These are phyloP conservation scores for Chlamydotis undulata DNA, from an alignment of 2,113 vertebrate genomes.

Conservation along the genomic window DNA sequence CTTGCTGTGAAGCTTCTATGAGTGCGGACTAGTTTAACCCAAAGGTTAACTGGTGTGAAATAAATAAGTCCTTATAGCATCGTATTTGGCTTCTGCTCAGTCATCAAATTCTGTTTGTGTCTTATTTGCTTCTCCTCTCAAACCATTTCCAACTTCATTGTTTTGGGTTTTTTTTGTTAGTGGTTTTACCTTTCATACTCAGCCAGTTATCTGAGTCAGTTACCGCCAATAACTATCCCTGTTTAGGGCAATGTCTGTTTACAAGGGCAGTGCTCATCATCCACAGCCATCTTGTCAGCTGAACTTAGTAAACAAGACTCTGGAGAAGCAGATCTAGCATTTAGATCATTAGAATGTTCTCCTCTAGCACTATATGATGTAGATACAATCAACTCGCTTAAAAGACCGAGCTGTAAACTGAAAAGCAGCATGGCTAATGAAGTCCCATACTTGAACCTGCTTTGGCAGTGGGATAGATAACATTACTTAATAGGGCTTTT, in stretches of 20 bases:
- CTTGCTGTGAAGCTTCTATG: not conserved
- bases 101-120: not conserved
- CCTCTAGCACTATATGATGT: not conserved
- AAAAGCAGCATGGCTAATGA: not conserved
- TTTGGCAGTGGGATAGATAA: constrained; percentile 1
- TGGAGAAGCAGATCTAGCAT: constrained; percentile 12
- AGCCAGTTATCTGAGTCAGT: not conserved
- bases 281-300: not conserved
- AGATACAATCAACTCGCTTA: not conserved
- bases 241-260: not conserved
- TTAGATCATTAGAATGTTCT: not conserved
- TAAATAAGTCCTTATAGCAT: not conserved
- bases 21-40: constrained; percentile 4
- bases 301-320: not conserved
- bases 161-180: not conserved
- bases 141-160: not conserved
- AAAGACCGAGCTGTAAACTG: constrained; percentile 33
- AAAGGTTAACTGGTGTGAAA: constrained; percentile 28
- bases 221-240: not conserved
- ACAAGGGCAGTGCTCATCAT: not conserved
- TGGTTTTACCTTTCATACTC: not conserved
- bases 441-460: constrained; percentile 39
- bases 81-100: not conserved
- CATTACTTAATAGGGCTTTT: constrained; percentile 61
- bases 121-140: not conserved